A percentile compares a stretch with the other conserved stretches of the same genome.
Conservation (phyloP, 2,797 vertebrate genomes). For the Discoglossus pictus region DNA sequence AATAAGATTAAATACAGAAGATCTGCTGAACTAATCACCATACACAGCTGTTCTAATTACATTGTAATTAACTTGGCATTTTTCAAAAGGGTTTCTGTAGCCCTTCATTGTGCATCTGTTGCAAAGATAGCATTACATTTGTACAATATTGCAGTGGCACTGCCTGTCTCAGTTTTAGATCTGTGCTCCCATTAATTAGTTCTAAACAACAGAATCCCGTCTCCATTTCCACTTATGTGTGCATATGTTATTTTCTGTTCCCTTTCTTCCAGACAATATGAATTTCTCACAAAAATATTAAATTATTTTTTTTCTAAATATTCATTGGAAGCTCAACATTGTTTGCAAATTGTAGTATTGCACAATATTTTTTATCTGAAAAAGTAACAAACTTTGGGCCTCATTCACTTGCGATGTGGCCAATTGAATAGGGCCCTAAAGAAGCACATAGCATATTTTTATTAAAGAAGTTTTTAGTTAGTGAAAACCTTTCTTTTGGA, state of each 20-base stretch:
- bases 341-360: too few relatives aligned
- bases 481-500: too few relatives aligned
- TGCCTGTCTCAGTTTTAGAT: slow-evolving; percentile 45
- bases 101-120: slow-evolving; percentile 36
- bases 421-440: too few relatives aligned
- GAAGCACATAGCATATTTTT: too few relatives aligned
- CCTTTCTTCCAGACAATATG: slow-evolving; percentile 7
- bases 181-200: slow-evolving; percentile 54
- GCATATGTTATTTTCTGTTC: slow-evolving; percentile 43
- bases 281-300: too few relatives aligned
- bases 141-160: slow-evolving; percentile 44
- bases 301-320: too few relatives aligned
- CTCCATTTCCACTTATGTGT: slow-evolving; percentile 31
- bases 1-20: slow-evolving; percentile 51
- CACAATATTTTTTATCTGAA: too few relatives aligned
- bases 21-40: slow-evolving; percentile 53
- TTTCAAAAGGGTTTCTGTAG: slow-evolving; percentile 47
- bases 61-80: slow-evolving; percentile 50
- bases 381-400: too few relatives aligned
- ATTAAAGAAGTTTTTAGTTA: too few relatives aligned
- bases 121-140: slow-evolving; percentile 28
- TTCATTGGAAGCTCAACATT: too few relatives aligned
- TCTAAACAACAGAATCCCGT: slow-evolving; percentile 35
- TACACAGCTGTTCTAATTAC: slow-evolving; percentile 34
- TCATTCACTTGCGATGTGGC: too few relatives aligned